Conservation (phyloP, 2,797 vertebrate genomes). For the Sardinella longiceps region DNA sequence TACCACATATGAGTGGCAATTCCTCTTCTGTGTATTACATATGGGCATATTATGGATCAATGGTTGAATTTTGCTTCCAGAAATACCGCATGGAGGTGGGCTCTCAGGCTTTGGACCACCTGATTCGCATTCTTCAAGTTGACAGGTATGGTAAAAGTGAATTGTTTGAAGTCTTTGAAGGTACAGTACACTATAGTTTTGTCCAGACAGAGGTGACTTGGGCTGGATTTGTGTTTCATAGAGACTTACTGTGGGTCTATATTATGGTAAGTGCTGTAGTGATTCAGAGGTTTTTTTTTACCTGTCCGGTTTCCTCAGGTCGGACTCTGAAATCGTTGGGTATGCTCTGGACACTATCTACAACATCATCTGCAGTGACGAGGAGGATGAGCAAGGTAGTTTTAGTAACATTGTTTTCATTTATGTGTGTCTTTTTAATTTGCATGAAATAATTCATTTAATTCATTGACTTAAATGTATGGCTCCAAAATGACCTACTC, state of each 20-base stretch:
- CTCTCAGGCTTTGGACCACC: constrained; percentile 92
- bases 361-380: constrained; percentile 95
- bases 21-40: neutral
- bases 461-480: neutral
- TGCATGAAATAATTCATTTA: neutral
- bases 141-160: constrained; percentile 83
- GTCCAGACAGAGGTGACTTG: neutral
- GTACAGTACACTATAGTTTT: neutral
- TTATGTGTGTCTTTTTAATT: neutral
- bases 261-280: neutral
- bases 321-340: constrained; percentile 98
- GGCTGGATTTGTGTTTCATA: neutral
- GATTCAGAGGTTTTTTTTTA: neutral
- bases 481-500: neutral
- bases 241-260: too few relatives aligned
- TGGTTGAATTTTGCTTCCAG: constrained; percentile 63
- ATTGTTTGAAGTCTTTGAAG: neutral
- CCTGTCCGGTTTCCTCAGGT: constrained; percentile 71
- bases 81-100: constrained; percentile 97
- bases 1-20: neutral
- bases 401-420: neutral
- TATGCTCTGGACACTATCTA: constrained; percentile 97
- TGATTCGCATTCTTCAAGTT: constrained; percentile 90
- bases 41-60: too few relatives aligned
- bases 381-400: constrained; percentile 95